A percentile compares a stretch with the other conserved stretches of the same genome.
Evolutionary conservation across 2,888 invertebrate species (phyloP).

Genomic region (Deroplatys truncata): DNA sequence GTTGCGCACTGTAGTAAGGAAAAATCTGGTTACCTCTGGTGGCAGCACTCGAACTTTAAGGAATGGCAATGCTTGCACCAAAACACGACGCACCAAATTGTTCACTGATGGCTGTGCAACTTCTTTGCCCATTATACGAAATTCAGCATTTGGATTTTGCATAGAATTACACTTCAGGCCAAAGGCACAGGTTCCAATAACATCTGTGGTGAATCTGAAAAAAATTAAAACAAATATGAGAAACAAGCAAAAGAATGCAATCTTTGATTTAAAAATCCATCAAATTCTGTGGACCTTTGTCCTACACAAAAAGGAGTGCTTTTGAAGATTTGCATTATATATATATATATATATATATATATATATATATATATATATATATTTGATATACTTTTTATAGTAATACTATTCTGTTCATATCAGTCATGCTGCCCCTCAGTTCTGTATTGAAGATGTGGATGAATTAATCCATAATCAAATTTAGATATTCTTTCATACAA

Average conservation of each 20-base stretch:
- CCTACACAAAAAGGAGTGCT: too few relatives aligned
- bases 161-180: constrained; percentile 59
- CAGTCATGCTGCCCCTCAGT: too few relatives aligned
- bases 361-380: too few relatives aligned
- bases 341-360: too few relatives aligned
- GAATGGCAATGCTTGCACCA: not conserved
- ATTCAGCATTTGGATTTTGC: constrained; percentile 52
- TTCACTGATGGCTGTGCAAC: not conserved
- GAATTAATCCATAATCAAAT: too few relatives aligned
- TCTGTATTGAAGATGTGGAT: too few relatives aligned
- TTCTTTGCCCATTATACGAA: constrained; percentile 44
- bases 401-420: too few relatives aligned
- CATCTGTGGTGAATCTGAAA: constrained; percentile 52
- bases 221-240: not conserved
- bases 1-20: not conserved
- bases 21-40: not conserved
- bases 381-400: too few relatives aligned
- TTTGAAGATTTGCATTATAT: too few relatives aligned
- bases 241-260: not conserved
- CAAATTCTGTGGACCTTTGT: too few relatives aligned
- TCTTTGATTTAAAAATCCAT: too few relatives aligned
- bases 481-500: too few relatives aligned
- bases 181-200: constrained; percentile 58
- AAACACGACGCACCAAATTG: not conserved
- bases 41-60: not conserved